phyloP scores from a whole-genome alignment of 2,888 invertebrate species.

The Ophion costatus region DNA sequence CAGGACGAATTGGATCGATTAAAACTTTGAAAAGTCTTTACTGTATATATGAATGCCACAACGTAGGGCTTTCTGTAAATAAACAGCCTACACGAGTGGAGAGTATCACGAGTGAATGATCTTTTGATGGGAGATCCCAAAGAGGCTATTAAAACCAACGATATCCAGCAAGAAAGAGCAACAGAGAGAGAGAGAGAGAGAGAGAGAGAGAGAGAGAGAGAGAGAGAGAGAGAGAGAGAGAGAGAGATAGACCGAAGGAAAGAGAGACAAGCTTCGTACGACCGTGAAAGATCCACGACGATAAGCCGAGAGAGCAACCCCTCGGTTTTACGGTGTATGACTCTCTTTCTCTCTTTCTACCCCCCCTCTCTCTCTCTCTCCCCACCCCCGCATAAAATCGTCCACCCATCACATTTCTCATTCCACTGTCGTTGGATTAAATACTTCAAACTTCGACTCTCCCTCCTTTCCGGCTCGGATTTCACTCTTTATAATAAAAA shows the following conservation, averaged over 20 bases:
- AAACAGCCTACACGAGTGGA: conserved; percentile 58
- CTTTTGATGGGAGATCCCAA: conserved; percentile 62
- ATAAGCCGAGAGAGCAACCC: conserved; percentile 71
- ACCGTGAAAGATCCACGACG: conserved; percentile 73
- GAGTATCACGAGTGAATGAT: conserved; percentile 63
- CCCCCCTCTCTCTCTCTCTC: conserved; percentile 35
- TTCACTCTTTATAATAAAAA: conserved; percentile 60
- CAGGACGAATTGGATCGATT: conserved; percentile 46
- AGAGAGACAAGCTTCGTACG: conserved; percentile 63
- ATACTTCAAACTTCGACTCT: conserved; percentile 63
- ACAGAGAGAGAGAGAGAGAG: conserved; percentile 38
- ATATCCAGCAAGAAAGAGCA: conserved; percentile 40
- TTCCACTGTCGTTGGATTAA: conserved; percentile 55
- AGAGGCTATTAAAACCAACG: conserved; percentile 60
- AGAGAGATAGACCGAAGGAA: too few species aligned
- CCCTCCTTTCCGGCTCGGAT: conserved; percentile 60
- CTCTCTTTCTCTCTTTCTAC: conserved; percentile 45
- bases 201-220: conserved; percentile 49
- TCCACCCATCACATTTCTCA: conserved; percentile 48
- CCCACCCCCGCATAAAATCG: conserved; percentile 48
- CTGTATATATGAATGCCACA: conserved; percentile 7
- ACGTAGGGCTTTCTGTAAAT: conserved; percentile 49
- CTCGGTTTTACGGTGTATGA: conserved; percentile 47
- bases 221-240: conserved; percentile 53
- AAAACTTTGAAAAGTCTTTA: conserved; percentile 42